Percentiles rank a stretch among this genome's conserved stretches.
phyloP scores from a whole-genome alignment of 2,113 vertebrate genomes.

The Electrona antarctica region DNA sequence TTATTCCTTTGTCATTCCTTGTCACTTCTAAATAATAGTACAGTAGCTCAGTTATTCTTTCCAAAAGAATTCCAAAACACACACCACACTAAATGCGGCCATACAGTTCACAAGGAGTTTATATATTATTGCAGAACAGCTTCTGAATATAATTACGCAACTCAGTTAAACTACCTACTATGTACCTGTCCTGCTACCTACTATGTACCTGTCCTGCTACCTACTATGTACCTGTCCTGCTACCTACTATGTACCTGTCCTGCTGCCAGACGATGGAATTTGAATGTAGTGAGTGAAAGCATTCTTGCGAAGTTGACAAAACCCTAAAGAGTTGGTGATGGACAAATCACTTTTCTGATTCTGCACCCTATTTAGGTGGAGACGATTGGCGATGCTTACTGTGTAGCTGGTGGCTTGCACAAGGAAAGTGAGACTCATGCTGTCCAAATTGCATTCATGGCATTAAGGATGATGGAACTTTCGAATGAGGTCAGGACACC shows the following conservation, averaged over 20 bases:
- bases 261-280: no score
- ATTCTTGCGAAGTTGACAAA: no score
- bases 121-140: constrained; percentile 1
- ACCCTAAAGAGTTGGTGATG: not conserved
- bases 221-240: not conserved
- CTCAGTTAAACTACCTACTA: constrained; percentile 5
- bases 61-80: no score
- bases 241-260: no score
- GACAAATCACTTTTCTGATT: constrained; percentile 9
- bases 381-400: constrained; percentile 97
- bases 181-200: not conserved
- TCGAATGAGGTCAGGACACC: constrained; percentile 93
- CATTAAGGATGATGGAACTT: constrained; percentile 97
- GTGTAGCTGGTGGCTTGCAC: constrained; percentile 95
- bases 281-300: no score
- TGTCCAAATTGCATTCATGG: constrained; percentile 93
- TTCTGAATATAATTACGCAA: constrained; percentile 6
- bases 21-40: constrained; percentile 11
- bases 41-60: no score
- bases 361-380: constrained; percentile 85
- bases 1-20: constrained; percentile 6
- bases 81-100: constrained; percentile 9
- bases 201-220: no score
- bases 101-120: constrained; percentile 6
- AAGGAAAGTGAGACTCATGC: constrained; percentile 93